phyloP scores from a whole-genome alignment of 2,888 invertebrate species.

The Antheraea assamensis region DNA sequence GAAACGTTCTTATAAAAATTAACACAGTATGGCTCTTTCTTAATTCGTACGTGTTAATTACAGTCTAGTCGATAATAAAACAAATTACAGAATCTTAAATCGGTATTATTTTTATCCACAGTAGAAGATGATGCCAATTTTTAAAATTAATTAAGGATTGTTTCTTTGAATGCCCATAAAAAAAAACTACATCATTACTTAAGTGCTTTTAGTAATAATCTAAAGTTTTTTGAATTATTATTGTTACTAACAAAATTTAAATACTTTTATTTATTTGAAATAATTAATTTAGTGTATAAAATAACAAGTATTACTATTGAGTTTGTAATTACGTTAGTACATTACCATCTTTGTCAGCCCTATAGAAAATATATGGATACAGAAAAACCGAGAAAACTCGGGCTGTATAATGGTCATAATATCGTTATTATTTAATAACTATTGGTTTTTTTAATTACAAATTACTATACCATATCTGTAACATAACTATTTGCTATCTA shows the following conservation, averaged over 20 bases:
- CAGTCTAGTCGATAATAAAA: not conserved
- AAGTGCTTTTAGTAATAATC: too few relatives aligned
- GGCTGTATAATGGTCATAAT: not conserved
- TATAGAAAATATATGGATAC: not conserved
- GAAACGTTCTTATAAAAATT: constrained; percentile 20
- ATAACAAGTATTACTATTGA: not conserved
- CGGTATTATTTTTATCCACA: not conserved
- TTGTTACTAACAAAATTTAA: too few relatives aligned
- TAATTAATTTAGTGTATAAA: not conserved
- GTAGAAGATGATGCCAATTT: not conserved
- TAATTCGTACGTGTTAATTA: not conserved
- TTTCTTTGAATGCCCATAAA: too few relatives aligned
- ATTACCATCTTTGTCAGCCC: not conserved
- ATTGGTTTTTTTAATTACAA: not conserved
- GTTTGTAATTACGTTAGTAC: not conserved
- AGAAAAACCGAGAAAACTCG: not conserved
- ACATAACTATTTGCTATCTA: not conserved
- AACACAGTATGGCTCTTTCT: not conserved
- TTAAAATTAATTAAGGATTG: not conserved
- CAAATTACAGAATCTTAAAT: not conserved
- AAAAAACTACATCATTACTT: too few relatives aligned
- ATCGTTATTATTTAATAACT: not conserved
- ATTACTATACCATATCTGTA: not conserved
- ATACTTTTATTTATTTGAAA: not conserved
- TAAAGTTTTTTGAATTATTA: too few relatives aligned